Base-by-base conservation (phyloP, 2,888 invertebrate species). In the Bellardia pandia region DNA sequence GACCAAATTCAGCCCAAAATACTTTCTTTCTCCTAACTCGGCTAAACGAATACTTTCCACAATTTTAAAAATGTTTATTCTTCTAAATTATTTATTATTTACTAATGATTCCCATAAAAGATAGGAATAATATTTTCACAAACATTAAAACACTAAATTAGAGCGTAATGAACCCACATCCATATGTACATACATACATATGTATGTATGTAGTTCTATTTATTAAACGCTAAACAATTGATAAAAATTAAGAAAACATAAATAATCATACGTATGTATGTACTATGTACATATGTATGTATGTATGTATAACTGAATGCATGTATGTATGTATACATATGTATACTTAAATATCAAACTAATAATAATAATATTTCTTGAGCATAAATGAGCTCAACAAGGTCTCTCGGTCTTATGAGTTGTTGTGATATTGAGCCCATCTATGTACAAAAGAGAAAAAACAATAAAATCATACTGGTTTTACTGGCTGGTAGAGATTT, bases 401-500 rank as follows among this genome's bases (percentile, higher is more conserved):
- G 37, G 33, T 62, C 23, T 48, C 58, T 74, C 48, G 37, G 30
- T 48, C 56, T 75, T 72, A 42, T n/a, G 69, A 40, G 40, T 66
- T 56, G 58, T 71, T 77, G 72, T 72, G 72, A 71, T 78, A 51
- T 85, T 80, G 79, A 85, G 85, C 85, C 69, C 40, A 48, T 56
- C 48, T 7, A n/a, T n/a, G n/a, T n/a, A 62, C 37, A 77, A 23
- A 71, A 71, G 14, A 33, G 16, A 74, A 48, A 75, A 48, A 30
- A 56, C 0, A 51, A 74, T 8, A n/a, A 77, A 83, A 62, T 68
- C 68, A 79, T 80, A 85, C 79, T 85, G 85, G 85, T 85, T 80
- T 79, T 64, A 69, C 79, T 75, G 85, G 85, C 85, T 85, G 85
- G 69, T 68, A 64, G 75, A 80, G 85, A 80, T 85, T 79, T 69